phyloP scores from a whole-genome alignment of 2,113 vertebrate species.

The Arenaria interpres region DNA sequence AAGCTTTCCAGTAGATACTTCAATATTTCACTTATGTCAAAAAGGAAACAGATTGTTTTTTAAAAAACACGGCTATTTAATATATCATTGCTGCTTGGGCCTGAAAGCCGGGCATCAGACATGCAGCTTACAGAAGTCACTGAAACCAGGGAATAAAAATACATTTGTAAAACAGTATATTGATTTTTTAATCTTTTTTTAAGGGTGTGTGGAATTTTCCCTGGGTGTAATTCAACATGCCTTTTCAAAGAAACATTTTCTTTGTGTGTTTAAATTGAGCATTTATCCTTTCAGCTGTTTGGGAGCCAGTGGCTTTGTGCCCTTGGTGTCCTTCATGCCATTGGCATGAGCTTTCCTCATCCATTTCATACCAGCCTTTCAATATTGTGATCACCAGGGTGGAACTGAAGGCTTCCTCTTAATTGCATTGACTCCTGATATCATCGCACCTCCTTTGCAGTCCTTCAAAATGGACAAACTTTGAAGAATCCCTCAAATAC shows the following conservation, averaged over 20 bases:
- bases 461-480: background rate
- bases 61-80: background rate
- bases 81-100: background rate
- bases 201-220: background rate
- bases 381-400: background rate
- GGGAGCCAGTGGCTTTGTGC: background rate
- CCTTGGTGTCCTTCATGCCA: background rate
- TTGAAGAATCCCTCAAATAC: background rate
- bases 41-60: conserved; percentile 13
- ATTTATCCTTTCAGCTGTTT: background rate
- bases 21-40: background rate
- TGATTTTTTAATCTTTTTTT: background rate
- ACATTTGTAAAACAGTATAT: background rate
- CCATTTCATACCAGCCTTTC: background rate
- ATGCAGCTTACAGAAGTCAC: background rate
- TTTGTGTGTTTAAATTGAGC: background rate
- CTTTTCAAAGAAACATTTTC: background rate
- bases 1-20: background rate
- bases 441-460: background rate
- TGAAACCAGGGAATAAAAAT: conserved; percentile 35
- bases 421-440: background rate
- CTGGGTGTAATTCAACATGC: background rate
- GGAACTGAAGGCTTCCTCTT: background rate
- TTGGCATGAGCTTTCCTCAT: background rate
- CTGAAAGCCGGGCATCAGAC: background rate